phyloP scores from a whole-genome alignment of 1,140 invertebrate species.

The Lepidurus apus region DNA sequence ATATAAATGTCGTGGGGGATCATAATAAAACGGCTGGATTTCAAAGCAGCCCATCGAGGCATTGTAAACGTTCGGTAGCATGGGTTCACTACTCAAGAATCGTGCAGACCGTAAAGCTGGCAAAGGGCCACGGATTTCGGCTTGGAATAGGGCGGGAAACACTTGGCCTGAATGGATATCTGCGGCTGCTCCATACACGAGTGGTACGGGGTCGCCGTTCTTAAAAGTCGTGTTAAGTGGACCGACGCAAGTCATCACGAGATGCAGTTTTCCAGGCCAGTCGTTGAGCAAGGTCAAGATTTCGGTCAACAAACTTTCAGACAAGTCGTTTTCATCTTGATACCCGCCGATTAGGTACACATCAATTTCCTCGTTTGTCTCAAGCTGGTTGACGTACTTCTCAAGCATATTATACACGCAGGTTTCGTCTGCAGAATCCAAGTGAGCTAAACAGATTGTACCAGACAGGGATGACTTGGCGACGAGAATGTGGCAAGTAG shows the following conservation, averaged over 20 bases:
- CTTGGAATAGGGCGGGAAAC: constrained; percentile 36
- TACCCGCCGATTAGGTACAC: constrained; percentile 38
- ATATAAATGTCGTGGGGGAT: constrained; percentile 31
- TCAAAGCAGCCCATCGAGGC: constrained; percentile 6
- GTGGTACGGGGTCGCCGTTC: constrained; percentile 33
- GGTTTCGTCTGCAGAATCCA: constrained; percentile 38
- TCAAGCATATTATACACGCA: constrained; percentile 34
- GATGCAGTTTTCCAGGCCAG: constrained; percentile 33
- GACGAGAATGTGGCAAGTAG: constrained; percentile 39
- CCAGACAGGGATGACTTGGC: constrained; percentile 33
- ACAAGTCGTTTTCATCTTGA: constrained; percentile 31
- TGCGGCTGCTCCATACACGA: constrained; percentile 37
- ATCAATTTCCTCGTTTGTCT: constrained; percentile 32
- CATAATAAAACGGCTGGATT: constrained; percentile 37
- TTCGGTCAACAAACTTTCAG: constrained; percentile 37
- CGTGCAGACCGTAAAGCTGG: constrained; percentile 36
- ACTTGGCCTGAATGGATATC: constrained; percentile 31
- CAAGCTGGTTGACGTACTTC: constrained; percentile 30
- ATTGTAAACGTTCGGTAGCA: constrained; percentile 16
- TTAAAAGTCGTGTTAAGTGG: constrained; percentile 35
- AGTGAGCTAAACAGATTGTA: constrained; percentile 37
- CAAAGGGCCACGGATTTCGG: constrained; percentile 35
- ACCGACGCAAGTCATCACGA: constrained; percentile 35
- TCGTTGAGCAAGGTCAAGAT: constrained; percentile 35
- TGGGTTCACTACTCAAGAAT: constrained; percentile 33